Conservation (phyloP, 2,888 invertebrate genomes). For the Folsomia candida region DNA sequence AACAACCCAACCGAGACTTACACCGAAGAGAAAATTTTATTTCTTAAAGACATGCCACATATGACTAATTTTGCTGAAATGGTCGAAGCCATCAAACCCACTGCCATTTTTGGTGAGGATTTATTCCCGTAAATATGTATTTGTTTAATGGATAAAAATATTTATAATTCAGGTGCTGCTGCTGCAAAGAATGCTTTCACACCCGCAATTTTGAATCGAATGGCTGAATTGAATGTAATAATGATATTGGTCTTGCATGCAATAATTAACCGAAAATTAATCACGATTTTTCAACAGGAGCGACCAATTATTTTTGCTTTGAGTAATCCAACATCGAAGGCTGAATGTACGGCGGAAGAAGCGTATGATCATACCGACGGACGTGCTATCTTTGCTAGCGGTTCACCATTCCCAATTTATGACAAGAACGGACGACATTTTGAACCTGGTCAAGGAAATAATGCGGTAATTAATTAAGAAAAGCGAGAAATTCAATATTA, state of each 20-base stretch:
- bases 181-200: slow-evolving; percentile 94
- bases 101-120: slow-evolving; percentile 80
- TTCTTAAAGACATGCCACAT: slow-evolving; percentile 74
- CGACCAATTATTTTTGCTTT: slow-evolving; percentile 94
- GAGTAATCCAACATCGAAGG: slow-evolving; percentile 96
- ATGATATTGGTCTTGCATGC: too few species aligned
- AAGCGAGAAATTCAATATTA: slow-evolving; percentile 97
- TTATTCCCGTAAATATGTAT: not conserved
- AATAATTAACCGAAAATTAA: slow-evolving; percentile 66
- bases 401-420: slow-evolving; percentile 91
- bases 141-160: too few species aligned
- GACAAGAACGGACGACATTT: slow-evolving; percentile 73
- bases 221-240: slow-evolving; percentile 17
- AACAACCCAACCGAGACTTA: slow-evolving; percentile 71
- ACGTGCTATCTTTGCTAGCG: slow-evolving; percentile 88
- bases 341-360: slow-evolving; percentile 99
- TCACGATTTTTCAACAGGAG: slow-evolving; percentile 72
- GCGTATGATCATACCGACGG: slow-evolving; percentile 83
- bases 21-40: slow-evolving; percentile 73
- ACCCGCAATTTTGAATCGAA: slow-evolving; percentile 66
- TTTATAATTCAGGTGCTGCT: slow-evolving; percentile 73
- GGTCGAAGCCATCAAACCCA: slow-evolving; percentile 76
- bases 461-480: too few species aligned
- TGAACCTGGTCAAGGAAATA: slow-evolving; percentile 94
- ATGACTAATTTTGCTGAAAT: slow-evolving; percentile 77